Percentiles rank a stretch among this genome's conserved stretches.
Evolutionary conservation across 2,888 invertebrate genomes (phyloP).

Genomic region (Synanthedon myopaeformis): DNA sequence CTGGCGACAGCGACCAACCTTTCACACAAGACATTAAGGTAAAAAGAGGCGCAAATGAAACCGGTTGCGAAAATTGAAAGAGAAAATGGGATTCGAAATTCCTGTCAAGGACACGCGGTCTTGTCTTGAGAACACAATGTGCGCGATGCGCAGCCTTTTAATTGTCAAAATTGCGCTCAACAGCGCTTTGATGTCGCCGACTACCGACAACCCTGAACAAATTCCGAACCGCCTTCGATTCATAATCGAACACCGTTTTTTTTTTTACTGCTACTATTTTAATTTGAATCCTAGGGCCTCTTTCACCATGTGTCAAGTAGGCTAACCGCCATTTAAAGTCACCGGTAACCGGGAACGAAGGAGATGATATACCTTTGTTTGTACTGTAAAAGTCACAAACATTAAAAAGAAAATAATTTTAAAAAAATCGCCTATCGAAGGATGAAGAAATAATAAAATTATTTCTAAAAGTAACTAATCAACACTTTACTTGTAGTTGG

Average conservation of each 20-base stretch:
- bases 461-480: too few species aligned
- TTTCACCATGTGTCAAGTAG: too few species aligned
- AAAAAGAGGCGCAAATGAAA: slow-evolving; percentile 36
- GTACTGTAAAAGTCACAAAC: too few species aligned
- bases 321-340: too few species aligned
- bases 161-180: slow-evolving; percentile 61
- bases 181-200: slow-evolving; percentile 47
- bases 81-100: slow-evolving; percentile 41
- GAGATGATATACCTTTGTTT: too few species aligned
- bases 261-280: background rate
- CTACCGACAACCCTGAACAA: slow-evolving; percentile 13
- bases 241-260: slow-evolving; percentile 19
- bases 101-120: slow-evolving; percentile 55
- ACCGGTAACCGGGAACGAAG: too few species aligned
- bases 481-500: too few species aligned
- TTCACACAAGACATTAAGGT: background rate
- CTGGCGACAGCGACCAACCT: too few species aligned
- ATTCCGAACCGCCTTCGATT: slow-evolving; percentile 29
- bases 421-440: too few species aligned
- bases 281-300: too few species aligned
- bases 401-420: too few species aligned
- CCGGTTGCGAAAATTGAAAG: slow-evolving; percentile 35
- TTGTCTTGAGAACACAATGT: slow-evolving; percentile 36
- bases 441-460: too few species aligned
- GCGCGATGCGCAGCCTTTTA: slow-evolving; percentile 58